phyloP scores from a whole-genome alignment of 2,888 invertebrate species.

The Latheticus oryzae region DNA sequence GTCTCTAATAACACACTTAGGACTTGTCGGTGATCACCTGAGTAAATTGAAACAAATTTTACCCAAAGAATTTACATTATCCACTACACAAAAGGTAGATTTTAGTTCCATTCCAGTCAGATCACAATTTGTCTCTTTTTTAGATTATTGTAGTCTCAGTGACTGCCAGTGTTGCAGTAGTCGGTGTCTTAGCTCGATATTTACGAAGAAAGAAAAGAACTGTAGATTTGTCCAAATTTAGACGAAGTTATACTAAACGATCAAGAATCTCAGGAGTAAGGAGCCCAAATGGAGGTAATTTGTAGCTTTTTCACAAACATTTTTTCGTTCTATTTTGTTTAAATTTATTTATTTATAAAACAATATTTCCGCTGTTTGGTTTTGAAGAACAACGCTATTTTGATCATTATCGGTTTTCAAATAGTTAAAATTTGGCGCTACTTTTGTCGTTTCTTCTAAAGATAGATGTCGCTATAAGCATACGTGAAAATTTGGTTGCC shows the following conservation, averaged over 20 bases:
- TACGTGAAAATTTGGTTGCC: slow-evolving; percentile 26
- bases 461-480: slow-evolving; percentile 6
- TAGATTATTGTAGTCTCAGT: slow-evolving; percentile 80
- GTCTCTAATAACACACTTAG: slow-evolving; percentile 69
- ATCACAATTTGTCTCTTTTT: slow-evolving; percentile 47
- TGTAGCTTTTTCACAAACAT: slow-evolving; percentile 1
- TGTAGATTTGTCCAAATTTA: slow-evolving; percentile 71
- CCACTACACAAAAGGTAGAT: slow-evolving; percentile 77
- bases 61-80: slow-evolving; percentile 67
- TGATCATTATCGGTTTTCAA: slow-evolving; percentile 1
- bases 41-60: slow-evolving; percentile 68
- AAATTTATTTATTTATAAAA: no score
- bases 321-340: no score
- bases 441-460: neutral
- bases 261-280: slow-evolving; percentile 73
- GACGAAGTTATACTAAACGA: slow-evolving; percentile 71
- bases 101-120: neutral
- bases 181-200: slow-evolving; percentile 85
- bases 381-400: no score
- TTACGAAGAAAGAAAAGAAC: slow-evolving; percentile 77
- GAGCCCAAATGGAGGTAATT: slow-evolving; percentile 74
- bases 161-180: slow-evolving; percentile 82
- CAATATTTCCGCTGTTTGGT: no score
- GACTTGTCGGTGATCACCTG: slow-evolving; percentile 69
- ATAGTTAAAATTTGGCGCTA: slow-evolving; percentile 2